These are phyloP conservation scores for Ptychochromis oligacanthus DNA, from an alignment of 2,113 vertebrate species.

Conservation along the genomic window DNA sequence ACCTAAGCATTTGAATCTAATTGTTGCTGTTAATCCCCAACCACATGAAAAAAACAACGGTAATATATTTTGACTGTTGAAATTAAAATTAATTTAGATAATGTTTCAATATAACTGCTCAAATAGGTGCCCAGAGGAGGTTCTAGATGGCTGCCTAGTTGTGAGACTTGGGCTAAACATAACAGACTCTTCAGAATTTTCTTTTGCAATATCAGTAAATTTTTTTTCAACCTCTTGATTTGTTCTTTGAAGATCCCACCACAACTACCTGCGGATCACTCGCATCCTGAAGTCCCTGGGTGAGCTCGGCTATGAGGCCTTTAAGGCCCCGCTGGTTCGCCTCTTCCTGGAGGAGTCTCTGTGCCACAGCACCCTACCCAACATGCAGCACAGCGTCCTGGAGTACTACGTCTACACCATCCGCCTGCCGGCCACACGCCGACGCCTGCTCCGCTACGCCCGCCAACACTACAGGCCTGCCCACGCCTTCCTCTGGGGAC, in stretches of 20 bases:
- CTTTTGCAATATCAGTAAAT: background rate
- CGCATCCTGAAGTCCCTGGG: constrained; percentile 98
- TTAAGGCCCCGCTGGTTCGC: constrained; percentile 92
- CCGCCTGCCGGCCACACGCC: constrained; percentile 87
- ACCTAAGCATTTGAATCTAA: background rate
- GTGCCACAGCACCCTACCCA: constrained; percentile 88
- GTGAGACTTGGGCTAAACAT: background rate
- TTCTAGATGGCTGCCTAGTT: background rate
- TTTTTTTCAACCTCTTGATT: background rate
- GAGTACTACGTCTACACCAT: constrained; percentile 98
- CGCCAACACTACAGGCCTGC: constrained; percentile 88
- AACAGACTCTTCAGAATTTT: background rate
- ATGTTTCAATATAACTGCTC: background rate
- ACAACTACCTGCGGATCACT: constrained; percentile 98
- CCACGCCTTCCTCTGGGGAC: constrained; percentile 97
- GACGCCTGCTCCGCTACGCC: constrained; percentile 91
- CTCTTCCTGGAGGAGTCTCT: constrained; percentile 94
- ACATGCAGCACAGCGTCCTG: constrained; percentile 94
- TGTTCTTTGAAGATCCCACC: constrained; percentile 86
- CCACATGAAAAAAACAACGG: background rate
- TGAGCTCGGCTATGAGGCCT: constrained; percentile 95
- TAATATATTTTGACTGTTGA: background rate
- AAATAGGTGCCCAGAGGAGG: background rate
- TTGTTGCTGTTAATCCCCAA: background rate
- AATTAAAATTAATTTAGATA: background rate